phyloP scores from a whole-genome alignment of 2,113 vertebrate species.

The Chaenocephalus aceratus region DNA sequence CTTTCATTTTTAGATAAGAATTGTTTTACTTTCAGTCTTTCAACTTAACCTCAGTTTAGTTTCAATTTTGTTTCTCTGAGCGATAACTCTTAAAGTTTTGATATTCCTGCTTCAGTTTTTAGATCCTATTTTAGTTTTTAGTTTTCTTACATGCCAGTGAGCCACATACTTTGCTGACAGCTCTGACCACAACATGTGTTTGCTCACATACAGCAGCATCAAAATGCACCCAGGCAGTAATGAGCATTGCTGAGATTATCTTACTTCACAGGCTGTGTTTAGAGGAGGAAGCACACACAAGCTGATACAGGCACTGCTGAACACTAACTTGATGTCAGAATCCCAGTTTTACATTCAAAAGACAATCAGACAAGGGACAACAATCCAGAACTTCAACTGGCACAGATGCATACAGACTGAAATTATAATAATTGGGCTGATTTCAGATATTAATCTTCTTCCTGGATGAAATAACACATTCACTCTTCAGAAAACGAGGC shows the following conservation, averaged over 20 bases:
- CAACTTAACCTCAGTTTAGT: background rate
- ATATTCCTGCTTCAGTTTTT: background rate
- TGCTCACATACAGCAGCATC: background rate
- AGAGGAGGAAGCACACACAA: background rate
- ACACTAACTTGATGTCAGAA: no score
- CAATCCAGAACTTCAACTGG: background rate
- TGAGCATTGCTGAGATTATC: background rate
- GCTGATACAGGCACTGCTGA: no score
- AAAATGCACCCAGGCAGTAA: background rate
- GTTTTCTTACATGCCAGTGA: background rate
- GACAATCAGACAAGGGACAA: background rate
- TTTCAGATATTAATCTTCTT: constrained; percentile 23
- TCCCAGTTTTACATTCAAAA: background rate
- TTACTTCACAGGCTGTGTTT: background rate
- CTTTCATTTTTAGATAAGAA: background rate
- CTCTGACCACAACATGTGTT: background rate
- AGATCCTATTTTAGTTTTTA: background rate
- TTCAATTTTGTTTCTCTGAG: background rate
- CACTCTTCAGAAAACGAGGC: background rate
- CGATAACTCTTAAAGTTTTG: no score
- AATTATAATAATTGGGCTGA: background rate
- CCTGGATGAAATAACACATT: constrained; percentile 1
- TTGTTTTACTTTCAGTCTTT: background rate
- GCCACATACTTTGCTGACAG: background rate
- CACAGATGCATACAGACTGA: no score